Conservation (phyloP, 2,113 vertebrate genomes). For the Junco hyemalis region DNA sequence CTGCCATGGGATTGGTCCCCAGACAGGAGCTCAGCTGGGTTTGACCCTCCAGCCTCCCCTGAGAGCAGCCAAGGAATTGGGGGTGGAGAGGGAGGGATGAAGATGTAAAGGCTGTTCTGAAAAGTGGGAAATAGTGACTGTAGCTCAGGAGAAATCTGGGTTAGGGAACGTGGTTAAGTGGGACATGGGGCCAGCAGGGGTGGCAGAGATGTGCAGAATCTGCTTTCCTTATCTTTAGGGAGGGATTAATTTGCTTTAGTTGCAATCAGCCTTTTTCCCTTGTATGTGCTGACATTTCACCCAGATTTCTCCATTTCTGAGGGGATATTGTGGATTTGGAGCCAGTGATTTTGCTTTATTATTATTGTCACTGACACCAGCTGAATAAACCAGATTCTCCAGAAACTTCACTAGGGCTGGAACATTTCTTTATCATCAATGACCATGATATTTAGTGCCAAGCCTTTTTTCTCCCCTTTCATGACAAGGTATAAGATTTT, state of each 20-base stretch:
- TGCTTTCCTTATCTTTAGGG: neutral
- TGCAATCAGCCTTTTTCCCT: constrained; percentile 25
- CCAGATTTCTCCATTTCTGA: neutral
- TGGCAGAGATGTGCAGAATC: neutral
- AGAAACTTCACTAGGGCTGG: neutral
- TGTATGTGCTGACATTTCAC: neutral
- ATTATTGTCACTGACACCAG: neutral
- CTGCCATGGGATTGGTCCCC: too few species aligned
- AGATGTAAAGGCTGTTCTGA: neutral
- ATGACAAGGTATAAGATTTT: fast-evolving
- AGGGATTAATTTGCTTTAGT: constrained; percentile 15
- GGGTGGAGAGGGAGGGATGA: neutral
- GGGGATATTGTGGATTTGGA: neutral
- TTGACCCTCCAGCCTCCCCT: neutral
- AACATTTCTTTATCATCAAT: neutral
- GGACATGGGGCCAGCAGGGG: neutral
- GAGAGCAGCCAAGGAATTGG: neutral
- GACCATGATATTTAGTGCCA: fast-evolving
- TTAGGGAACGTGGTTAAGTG: neutral
- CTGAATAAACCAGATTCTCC: neutral
- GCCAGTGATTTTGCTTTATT: neutral
- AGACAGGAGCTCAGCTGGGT: too few species aligned
- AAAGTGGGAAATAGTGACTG: neutral
- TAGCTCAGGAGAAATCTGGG: neutral
- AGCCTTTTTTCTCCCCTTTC: neutral